Base-by-base conservation (phyloP, 1,140 invertebrate species). In the Hypothenemus hampei region DNA sequence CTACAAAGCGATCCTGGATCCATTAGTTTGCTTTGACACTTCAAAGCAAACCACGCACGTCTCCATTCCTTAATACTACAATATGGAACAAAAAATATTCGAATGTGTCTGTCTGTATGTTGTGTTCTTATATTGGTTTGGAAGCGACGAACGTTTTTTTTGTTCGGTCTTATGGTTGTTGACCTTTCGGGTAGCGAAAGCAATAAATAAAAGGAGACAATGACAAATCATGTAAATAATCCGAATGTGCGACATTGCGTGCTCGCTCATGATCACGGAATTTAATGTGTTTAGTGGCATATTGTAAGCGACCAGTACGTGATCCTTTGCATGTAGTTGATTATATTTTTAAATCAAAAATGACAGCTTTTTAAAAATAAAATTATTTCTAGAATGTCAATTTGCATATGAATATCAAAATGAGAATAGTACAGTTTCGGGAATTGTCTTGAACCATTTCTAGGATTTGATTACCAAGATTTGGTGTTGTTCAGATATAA, bases 151-250 rank as follows among this genome's bases (percentile, higher is more conserved):
- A n/a, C n/a, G n/a, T n/a, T n/a, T n/a, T n/a, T n/a, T 31, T 31
- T 31, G 10, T 31, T 31, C 26, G 8, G 13, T 13, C 26, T 13
- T 26, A 15, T 44, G 44, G 44, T 46, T 46, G 44, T 46, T 46
- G 44, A 46, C 44, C 43, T 31, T 19, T 13, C 19, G 16, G n/a
- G 4, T 19, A 33, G 16, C 23, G 4, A 23, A 21, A 3, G 29
- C 19, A 33, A 46, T 46, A 46, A 46, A 46, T 46, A 46, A 46
- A 46, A 46, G 15, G 18, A 46, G 44, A 46, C 44, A 46, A 46
- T 46, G 44, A 46, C 44, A 46, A 46, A 46, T 46, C 44, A 33
- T 46, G 44, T 46, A 46, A 46, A 46, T 46, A 46, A 26, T 15
- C 24, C 44, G 44, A 31, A 46, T 46, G 44, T 33, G 44, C 44